These are phyloP conservation scores for Stigmatopora nigra DNA, from an alignment of 2,113 vertebrate species.

Conservation along the genomic window DNA sequence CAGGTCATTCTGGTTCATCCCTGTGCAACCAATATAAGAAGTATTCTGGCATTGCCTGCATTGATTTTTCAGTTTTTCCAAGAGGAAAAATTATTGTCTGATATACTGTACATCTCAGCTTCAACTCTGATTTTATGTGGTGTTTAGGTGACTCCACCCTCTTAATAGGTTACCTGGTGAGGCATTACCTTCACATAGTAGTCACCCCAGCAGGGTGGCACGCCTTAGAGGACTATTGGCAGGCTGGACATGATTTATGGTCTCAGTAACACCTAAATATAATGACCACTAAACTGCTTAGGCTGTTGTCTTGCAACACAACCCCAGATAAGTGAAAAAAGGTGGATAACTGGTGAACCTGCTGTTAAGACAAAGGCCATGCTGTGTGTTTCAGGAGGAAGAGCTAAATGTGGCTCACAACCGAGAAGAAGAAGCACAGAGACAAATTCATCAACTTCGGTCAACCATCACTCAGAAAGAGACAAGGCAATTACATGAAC, in stretches of 20 bases:
- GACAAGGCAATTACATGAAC: constrained; percentile 67
- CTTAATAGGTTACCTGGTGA: no score
- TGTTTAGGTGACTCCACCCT: no score
- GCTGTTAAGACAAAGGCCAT: constrained; percentile 3
- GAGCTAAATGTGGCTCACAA: constrained; percentile 69
- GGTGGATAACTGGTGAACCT: not conserved
- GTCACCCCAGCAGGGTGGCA: no score
- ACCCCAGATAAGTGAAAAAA: not conserved
- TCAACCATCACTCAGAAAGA: constrained; percentile 76
- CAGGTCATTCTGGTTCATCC: no score
- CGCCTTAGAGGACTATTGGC: not conserved
- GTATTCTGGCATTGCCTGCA: no score
- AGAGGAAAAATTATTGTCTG: no score
- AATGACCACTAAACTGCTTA: not conserved
- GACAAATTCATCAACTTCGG: constrained; percentile 77
- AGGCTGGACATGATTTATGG: not conserved
- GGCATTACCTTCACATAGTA: no score
- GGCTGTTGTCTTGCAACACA: not conserved
- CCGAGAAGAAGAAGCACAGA: constrained; percentile 79
- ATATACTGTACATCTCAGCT: no score
- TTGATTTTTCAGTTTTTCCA: no score
- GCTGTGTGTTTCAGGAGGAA: constrained; percentile 72
- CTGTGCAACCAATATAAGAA: no score
- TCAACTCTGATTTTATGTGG: no score
- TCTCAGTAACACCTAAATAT: no score